Percentiles rank a stretch among this genome's conserved stretches.
phyloP scores from a whole-genome alignment of 2,888 invertebrate species.

The Tanaodytes sp. region DNA sequence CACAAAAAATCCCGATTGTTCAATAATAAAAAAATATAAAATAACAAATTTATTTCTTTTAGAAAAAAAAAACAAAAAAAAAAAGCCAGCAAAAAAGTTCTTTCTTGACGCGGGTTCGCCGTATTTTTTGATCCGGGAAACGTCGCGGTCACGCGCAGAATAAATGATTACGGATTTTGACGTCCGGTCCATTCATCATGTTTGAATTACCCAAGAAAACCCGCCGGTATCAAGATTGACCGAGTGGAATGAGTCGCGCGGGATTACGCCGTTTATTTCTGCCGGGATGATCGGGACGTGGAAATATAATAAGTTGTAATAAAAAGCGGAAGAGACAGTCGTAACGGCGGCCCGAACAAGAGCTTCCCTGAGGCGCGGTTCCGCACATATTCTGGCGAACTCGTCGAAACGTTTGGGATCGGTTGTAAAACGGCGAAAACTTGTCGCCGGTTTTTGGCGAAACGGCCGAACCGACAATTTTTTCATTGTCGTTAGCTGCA shows the following conservation, averaged over 20 bases:
- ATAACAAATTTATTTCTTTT: too few relatives aligned
- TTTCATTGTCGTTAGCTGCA: too few relatives aligned
- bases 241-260: too few relatives aligned
- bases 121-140: conserved; percentile 9
- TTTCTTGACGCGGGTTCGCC: not conserved
- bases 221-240: conserved; percentile 10
- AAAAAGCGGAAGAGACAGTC: too few relatives aligned
- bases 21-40: not conserved
- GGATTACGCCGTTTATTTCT: too few relatives aligned
- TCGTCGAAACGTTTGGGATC: too few relatives aligned
- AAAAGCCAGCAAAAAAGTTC: not conserved
- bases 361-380: too few relatives aligned
- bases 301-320: too few relatives aligned
- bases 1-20: not conserved
- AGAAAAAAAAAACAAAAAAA: not conserved
- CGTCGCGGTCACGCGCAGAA: conserved; percentile 17
- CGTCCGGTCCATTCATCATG: conserved; percentile 20
- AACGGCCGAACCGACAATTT: not conserved
- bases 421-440: too few relatives aligned
- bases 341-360: too few relatives aligned
- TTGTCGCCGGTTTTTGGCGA: conserved; percentile 7
- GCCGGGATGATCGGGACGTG: too few relatives aligned
- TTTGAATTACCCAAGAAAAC: conserved; percentile 11
- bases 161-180: conserved; percentile 26
- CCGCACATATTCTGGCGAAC: too few relatives aligned